Evolutionary conservation across 1,140 invertebrate genomes (phyloP), one percentile per base, ranked within the genome.

Genomic region (Diachasma alloeum): DNA sequence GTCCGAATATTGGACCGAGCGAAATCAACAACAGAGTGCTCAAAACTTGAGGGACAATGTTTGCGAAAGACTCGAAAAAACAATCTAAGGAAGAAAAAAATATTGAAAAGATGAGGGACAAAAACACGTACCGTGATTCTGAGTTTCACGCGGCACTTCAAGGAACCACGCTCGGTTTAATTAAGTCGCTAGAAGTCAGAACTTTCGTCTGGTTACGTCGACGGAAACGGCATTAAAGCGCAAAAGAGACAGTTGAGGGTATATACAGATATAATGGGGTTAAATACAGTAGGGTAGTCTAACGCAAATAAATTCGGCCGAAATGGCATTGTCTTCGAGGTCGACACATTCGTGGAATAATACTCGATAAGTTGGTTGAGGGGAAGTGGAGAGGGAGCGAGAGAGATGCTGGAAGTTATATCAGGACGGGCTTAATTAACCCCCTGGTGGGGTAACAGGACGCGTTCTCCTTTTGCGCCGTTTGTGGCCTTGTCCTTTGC

Each of bases 271-370:
- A 78, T 74, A 77, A 24, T 42, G 13, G 10, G 73, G 83, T 75
- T 42, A 48, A 72, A 77, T 81, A 78, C 79, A 81, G 78, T 82
- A 26, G 13, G 44, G 15, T 59, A 63, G 53, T 13, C 46, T 26
- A 79, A 83, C 81, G 79, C 81, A 85, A 87, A 87, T 87, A 87
- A 87, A 86, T 87, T 87, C 82, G 80, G 78, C 79, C 77, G 78
- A 81, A 86, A 85, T 82, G 84, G 82, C 85, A 84, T 85, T 86
- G 85, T 85, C 85, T 85, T 85, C 83, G 83, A 85, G 84, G 84
- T 86, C 83, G 82, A 82, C 82, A 85, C 83, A 85, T 86, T 86
- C 81, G 80, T 72, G 77, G 81, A 82, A 84, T 86, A 85, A 86
- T 85, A 82, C 83, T 83, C 83, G 82, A 85, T 85, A 85, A 85